Conservation (phyloP, 2,888 invertebrate species). For the Platycnemis pennipes region DNA sequence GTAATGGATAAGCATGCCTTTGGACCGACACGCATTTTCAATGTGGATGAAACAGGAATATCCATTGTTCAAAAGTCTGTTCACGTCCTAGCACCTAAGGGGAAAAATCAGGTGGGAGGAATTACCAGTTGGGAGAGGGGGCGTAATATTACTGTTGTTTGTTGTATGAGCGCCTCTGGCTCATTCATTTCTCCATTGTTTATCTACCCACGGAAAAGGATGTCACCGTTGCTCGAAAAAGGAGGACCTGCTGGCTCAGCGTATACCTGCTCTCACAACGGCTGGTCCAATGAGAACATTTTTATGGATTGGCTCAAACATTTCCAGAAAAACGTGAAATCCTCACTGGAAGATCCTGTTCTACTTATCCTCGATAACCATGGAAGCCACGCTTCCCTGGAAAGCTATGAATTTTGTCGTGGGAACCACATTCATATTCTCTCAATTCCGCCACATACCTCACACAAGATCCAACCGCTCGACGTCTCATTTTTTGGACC, state of each 20-base stretch:
- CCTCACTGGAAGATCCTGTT: conserved; percentile 30
- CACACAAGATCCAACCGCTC: conserved; percentile 63
- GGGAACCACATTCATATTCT: neutral
- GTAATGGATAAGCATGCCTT: neutral
- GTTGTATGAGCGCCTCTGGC: neutral
- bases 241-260: neutral
- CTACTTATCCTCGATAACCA: conserved; percentile 61
- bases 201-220: neutral
- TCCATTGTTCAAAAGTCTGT: neutral
- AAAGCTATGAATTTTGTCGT: conserved; percentile 43
- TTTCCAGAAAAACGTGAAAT: neutral
- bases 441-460: conserved; percentile 57
- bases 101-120: too few relatives aligned
- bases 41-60: neutral
- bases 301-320: conserved; percentile 8
- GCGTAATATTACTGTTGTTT: neutral
- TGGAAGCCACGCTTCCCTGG: neutral
- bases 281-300: neutral
- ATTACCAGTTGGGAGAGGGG: too few relatives aligned
- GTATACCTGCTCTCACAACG: neutral
- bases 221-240: neutral
- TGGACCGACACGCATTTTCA: neutral
- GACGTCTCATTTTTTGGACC: conserved; percentile 59
- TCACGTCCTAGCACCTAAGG: neutral
- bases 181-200: neutral